Base-by-base conservation (phyloP, 2,888 invertebrate genomes). In the Germaria angustata region DNA sequence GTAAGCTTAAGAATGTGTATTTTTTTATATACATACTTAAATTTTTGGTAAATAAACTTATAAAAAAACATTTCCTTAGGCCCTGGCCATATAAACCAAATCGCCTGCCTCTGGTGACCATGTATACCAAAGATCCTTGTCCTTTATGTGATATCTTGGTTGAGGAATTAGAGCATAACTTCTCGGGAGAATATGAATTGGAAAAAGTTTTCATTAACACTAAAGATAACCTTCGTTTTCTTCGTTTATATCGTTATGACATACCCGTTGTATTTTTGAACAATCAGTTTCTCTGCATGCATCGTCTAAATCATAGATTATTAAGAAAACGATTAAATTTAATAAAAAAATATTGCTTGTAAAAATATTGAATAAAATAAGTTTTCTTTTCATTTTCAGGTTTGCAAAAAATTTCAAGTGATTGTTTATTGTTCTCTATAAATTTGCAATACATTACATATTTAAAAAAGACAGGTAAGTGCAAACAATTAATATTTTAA, bases 211-310 rank as follows among this genome's bases (percentile, higher is more conserved):
- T 96, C 90, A 97, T 98, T 61, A 94, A 94, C 15, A 92, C 92
- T 13, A 93, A 93, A 88, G 95, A 94, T 87, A 96, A 97, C 90
- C 88, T 95, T 39, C 92, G 93, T 68, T 96, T 94, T 93, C 92
- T 94, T 78, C 92, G 94, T 80, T 92, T 96, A 55, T 98, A 96
- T 88, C 93, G 94, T 84, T 93, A 95, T 88, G 97, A 98, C 88
- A 97, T 98, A 88, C 97, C 98, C 49, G 97, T 98, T 8, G 91
- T 98, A 85, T 96, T 97, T 91, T 92, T 97, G 7, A 95, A 97
- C 91, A 95, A 95, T 5, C 93, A 95, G 86, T 97, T 93, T 91
- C 92, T 98, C 55, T 96, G 96, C 88, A 96, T 95, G 92, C 95
- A 96, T 89, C 93, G 91, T 81, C 91, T 96, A 85, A 93, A 96